A percentile compares a stretch with the other conserved stretches of the same genome.
Evolutionary conservation across 2,888 invertebrate genomes (phyloP).

Genomic region (Dinocampus coccinellae): DNA sequence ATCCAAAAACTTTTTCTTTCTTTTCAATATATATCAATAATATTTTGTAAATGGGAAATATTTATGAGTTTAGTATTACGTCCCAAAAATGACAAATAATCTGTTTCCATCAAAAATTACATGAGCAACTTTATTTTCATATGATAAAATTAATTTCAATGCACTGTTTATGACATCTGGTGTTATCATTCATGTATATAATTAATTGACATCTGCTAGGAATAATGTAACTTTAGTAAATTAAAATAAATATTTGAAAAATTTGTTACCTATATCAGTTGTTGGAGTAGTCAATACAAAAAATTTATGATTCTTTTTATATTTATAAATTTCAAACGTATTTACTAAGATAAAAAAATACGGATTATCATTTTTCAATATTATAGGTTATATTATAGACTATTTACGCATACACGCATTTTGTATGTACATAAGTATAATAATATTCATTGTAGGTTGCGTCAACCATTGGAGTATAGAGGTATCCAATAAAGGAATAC

Average conservation of each 20-base stretch:
- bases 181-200: background rate
- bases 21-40: conserved; percentile 52
- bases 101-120: conserved; percentile 52
- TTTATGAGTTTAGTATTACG: conserved; percentile 51
- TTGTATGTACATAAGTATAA: too few species aligned
- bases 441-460: too few species aligned
- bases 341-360: conserved; percentile 55
- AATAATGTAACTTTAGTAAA: conserved; percentile 19
- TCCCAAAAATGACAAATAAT: conserved; percentile 47
- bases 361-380: too few species aligned
- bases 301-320: conserved; percentile 50
- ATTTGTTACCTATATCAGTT: conserved; percentile 54
- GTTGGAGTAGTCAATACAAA: conserved; percentile 53
- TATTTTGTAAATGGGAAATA: conserved; percentile 42
- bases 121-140: conserved; percentile 44
- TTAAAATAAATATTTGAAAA: conserved; percentile 50
- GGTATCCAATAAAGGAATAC: too few species aligned
- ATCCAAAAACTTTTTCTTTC: conserved; percentile 44
- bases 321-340: conserved; percentile 58
- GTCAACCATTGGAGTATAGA: too few species aligned
- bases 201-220: background rate
- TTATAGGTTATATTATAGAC: too few species aligned
- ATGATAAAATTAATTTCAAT: background rate
- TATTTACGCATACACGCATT: too few species aligned
- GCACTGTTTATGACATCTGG: background rate